phyloP scores from a whole-genome alignment of 2,797 vertebrate species.

The Ceryle rudis region DNA sequence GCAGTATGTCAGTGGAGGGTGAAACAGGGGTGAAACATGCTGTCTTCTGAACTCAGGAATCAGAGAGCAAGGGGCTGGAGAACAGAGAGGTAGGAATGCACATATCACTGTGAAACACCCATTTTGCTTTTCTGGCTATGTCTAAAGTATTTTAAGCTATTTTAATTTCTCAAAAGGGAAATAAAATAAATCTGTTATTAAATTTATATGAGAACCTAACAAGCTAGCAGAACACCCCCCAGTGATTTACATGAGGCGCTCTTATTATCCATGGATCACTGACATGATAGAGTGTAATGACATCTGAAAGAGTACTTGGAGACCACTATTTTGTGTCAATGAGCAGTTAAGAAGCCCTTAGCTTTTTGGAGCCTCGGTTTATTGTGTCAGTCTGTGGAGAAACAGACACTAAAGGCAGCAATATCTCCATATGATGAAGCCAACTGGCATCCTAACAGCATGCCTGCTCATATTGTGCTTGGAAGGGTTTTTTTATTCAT shows the following conservation, averaged over 20 bases:
- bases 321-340: constrained; percentile 60
- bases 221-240: constrained; percentile 43
- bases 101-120: background rate
- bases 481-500: constrained; percentile 52
- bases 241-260: constrained; percentile 25
- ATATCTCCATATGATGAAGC: constrained; percentile 54
- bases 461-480: constrained; percentile 42
- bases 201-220: constrained; percentile 61
- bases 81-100: background rate
- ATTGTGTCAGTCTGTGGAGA: constrained; percentile 60
- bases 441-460: constrained; percentile 60
- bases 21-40: background rate
- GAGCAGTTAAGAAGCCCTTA: constrained; percentile 61
- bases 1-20: background rate
- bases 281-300: constrained; percentile 39
- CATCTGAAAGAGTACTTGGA: constrained; percentile 58
- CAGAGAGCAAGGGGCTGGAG: background rate
- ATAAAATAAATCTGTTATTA: constrained; percentile 50
- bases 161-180: constrained; percentile 50
- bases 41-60: background rate
- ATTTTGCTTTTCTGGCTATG: constrained; percentile 27
- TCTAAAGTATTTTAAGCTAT: background rate
- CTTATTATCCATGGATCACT: constrained; percentile 55
- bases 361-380: constrained; percentile 44
- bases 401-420: constrained; percentile 55